Evolutionary conservation across 2,113 vertebrate genomes (phyloP).

Genomic region (Climacteris rufus): DNA sequence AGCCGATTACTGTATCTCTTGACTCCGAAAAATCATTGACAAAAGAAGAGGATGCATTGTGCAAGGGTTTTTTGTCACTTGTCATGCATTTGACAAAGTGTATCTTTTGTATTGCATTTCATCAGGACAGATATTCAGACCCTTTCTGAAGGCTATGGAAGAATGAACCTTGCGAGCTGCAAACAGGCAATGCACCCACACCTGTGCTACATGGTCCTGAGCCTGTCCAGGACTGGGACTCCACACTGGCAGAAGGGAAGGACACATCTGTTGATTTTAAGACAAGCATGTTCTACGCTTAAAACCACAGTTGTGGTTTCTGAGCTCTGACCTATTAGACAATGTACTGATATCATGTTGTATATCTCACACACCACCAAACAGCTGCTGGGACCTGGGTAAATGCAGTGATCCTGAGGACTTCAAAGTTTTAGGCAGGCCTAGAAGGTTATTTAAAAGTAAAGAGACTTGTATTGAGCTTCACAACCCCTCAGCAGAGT

Average conservation of each 20-base stretch:
- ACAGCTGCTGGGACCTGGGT: neutral
- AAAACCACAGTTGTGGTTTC: neutral
- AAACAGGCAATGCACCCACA: neutral
- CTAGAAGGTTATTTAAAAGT: neutral
- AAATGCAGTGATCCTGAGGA: neutral
- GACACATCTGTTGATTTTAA: neutral
- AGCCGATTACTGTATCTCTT: neutral
- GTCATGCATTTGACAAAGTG: neutral
- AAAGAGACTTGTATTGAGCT: neutral
- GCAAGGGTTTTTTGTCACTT: neutral
- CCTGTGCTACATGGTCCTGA: neutral
- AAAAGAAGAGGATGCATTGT: neutral
- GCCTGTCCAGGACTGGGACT: neutral
- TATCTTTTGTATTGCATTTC: neutral
- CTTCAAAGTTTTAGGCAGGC: neutral
- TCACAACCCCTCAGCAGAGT: neutral
- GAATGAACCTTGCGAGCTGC: neutral
- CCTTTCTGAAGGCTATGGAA: neutral
- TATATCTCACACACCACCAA: neutral
- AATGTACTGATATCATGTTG: neutral
- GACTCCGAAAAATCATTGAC: neutral
- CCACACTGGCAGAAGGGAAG: neutral
- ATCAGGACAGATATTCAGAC: neutral
- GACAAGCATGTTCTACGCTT: neutral
- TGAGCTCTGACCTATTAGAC: neutral